phyloP scores from a whole-genome alignment of 2,797 vertebrate species.

The Rachycentron canadum region DNA sequence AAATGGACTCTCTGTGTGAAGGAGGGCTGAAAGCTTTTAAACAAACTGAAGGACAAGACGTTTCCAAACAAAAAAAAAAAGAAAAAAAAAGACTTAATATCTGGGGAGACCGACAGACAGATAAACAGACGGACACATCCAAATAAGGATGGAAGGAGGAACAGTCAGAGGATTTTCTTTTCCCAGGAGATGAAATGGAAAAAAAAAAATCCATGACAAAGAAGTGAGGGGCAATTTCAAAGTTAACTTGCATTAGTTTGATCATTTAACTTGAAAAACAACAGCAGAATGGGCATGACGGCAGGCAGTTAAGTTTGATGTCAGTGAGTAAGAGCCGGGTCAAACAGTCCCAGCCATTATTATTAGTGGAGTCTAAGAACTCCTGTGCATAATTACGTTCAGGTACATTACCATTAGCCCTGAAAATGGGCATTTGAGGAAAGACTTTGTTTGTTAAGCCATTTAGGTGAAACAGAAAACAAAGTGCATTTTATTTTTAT shows the following conservation, averaged over 20 bases:
- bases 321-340: conserved; percentile 17
- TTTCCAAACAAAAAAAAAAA: conserved; percentile 19
- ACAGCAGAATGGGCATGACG: conserved; percentile 34
- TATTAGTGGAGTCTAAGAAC: conserved; percentile 54
- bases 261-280: conserved; percentile 42
- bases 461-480: conserved; percentile 23
- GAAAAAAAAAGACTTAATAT: conserved; percentile 47
- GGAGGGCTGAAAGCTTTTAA: conserved; percentile 69
- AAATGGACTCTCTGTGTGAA: conserved; percentile 58
- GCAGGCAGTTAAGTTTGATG: conserved; percentile 57
- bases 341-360: conserved; percentile 48
- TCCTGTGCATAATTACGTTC: conserved; percentile 38
- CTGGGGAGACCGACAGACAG: conserved; percentile 31
- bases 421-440: conserved; percentile 33
- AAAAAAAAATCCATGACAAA: background rate
- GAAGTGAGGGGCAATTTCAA: background rate
- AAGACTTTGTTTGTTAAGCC: conserved; percentile 13
- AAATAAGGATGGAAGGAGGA: conserved; percentile 12
- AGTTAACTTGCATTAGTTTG: conserved; percentile 25
- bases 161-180: conserved; percentile 26
- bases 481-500: conserved; percentile 24
- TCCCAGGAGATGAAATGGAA: conserved; percentile 35
- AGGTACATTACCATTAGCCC: conserved; percentile 48
- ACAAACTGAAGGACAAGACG: conserved; percentile 59
- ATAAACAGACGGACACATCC: conserved; percentile 42